Base-by-base conservation (phyloP, 2,797 vertebrate species). In the Graptemys geographica region DNA sequence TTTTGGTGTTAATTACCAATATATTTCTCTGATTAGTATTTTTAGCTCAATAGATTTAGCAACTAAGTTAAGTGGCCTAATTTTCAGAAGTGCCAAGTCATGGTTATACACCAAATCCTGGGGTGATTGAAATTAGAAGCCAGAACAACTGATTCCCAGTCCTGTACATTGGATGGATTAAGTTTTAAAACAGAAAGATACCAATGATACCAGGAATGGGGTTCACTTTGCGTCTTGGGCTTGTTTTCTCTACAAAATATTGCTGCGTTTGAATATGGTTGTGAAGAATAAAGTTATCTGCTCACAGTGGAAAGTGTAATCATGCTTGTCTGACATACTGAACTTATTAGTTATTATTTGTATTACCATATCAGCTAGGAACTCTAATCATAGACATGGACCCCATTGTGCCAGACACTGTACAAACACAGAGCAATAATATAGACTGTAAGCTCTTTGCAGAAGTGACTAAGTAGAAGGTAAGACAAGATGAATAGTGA, bases 11-110 rank as follows among this genome's bases (percentile, higher is more conserved):
- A 93, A 94, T 93, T 44, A 91, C 33, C 37, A 95, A 21, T 49
- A 93, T 33, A 79, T 37, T 96, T 90, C 91, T 92, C 52, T 96
- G 86, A 59, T 88, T 96, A 88, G 83, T 95, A 88, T 96, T 97
- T 97, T 84, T 82, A 87, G 11, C 33, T 83, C 11, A 89, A 10
- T 62, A n/a, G 72, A 49, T 81, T 78, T 49, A 90, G 27, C 18
- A 79, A 33, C 21, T 37, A 37, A 69, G 8, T 1, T 52, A 76
- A 84, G 53, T 4, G 81, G 13, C 1, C 33, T 65, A 8, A 9
- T 84, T 86, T 92, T 55, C 83, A 91, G 9, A 80, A 86, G 13
- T 31, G 72, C 3, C 41, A 47, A 37, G 87, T 47, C 90, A 90
- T 85, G 3, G 1, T 2, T 53, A 8, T 59, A 51, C 2, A 13